Conservation (phyloP, 2,113 vertebrate species). For the Candoia aspera region DNA sequence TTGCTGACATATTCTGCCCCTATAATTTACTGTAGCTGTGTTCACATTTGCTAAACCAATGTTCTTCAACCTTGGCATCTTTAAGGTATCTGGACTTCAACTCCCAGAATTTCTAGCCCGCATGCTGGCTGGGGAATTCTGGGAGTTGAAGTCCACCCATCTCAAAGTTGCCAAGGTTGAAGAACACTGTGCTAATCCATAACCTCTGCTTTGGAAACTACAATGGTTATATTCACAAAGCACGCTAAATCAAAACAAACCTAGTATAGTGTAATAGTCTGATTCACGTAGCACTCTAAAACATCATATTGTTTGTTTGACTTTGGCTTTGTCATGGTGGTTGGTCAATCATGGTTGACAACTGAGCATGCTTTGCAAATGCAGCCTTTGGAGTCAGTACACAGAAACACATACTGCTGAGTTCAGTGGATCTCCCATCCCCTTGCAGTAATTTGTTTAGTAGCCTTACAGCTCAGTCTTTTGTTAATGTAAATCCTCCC, state of each 20-base stretch:
- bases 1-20: background rate
- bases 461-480: background rate
- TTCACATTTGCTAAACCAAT: background rate
- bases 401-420: background rate
- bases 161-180: background rate
- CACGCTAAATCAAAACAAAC: background rate
- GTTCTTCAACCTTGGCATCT: background rate
- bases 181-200: background rate
- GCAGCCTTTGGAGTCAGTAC: background rate
- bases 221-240: background rate
- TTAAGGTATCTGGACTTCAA: background rate
- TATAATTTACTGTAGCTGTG: background rate
- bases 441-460: background rate
- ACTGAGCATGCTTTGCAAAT: background rate
- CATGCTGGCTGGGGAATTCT: background rate
- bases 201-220: background rate
- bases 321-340: background rate
- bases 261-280: background rate
- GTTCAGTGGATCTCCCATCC: background rate
- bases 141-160: background rate
- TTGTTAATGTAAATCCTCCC: background rate
- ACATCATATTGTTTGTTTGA: background rate
- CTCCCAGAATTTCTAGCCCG: background rate
- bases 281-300: background rate
- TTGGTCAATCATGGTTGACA: background rate